Evolutionary conservation across 37 sponge, comb jelly and placozoan genomes (phyloP).

Genomic region (Chondrilla cf. caribensis): DNA sequence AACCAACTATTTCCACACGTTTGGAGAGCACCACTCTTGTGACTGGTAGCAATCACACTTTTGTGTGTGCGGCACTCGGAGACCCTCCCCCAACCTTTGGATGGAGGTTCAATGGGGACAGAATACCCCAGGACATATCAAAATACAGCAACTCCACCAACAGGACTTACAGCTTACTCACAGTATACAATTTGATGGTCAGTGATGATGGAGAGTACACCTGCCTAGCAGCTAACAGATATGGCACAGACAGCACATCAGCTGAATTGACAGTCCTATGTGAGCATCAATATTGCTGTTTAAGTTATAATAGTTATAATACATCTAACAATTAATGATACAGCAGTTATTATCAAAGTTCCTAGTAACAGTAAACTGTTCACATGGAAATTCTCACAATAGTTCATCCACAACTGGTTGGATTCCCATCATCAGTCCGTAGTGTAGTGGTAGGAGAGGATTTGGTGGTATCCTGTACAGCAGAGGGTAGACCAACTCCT

Average conservation of each 20-base stretch:
- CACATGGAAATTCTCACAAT: neutral
- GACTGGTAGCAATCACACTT: neutral
- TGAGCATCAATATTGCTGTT: neutral
- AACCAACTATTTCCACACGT: neutral
- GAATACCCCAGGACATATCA: neutral
- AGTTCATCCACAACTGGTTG: neutral
- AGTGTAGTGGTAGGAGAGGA: neutral
- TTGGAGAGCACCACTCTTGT: neutral
- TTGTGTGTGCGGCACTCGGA: conserved; percentile 1
- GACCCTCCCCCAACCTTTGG: neutral
- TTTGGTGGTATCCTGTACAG: neutral
- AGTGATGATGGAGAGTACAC: conserved; percentile 1
- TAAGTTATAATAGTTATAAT: no score
- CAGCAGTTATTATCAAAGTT: no score
- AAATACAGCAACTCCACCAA: neutral
- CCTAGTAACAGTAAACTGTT: no score
- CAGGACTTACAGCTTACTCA: neutral
- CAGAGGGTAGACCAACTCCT: neutral
- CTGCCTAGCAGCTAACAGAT: conserved; percentile 8
- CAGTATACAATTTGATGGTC: neutral
- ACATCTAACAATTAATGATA: no score
- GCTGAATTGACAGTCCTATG: neutral
- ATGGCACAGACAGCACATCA: conserved; percentile 7
- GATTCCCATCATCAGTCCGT: neutral
- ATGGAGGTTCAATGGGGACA: conserved; percentile 3